Evolutionary conservation across 2,888 invertebrate genomes (phyloP).

Genomic region (Nomada flava): DNA sequence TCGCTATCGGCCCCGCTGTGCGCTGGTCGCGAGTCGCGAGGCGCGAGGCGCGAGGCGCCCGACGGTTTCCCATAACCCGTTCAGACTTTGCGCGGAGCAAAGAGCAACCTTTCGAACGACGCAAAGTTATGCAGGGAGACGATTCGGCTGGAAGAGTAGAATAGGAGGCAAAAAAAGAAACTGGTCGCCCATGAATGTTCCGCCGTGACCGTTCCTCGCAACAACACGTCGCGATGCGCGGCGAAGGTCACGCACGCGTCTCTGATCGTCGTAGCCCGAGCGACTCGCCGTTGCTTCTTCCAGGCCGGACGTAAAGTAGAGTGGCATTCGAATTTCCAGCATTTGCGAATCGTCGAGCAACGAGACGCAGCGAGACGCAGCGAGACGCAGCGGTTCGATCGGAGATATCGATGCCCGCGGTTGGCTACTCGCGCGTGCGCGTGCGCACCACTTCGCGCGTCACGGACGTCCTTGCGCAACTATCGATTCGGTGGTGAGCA

Average conservation of each 20-base stretch:
- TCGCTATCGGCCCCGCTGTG: too few relatives aligned
- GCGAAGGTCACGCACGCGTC: neutral
- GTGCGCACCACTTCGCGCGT: neutral
- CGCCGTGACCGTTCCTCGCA: neutral
- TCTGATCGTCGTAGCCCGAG: too few relatives aligned
- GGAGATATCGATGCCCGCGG: slow-evolving; percentile 4
- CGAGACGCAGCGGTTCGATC: too few relatives aligned
- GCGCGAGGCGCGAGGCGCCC: too few relatives aligned
- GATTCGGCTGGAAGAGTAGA: neutral
- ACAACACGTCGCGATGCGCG: neutral
- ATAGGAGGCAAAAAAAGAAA: slow-evolving; percentile 5
- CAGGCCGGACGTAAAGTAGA: neutral
- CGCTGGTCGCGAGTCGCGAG: too few relatives aligned
- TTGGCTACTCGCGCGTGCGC: too few relatives aligned
- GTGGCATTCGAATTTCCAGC: neutral
- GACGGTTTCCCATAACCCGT: too few relatives aligned
- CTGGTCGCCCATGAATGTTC: slow-evolving; percentile 22
- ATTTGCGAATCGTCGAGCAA: neutral
- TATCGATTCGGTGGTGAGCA: neutral
- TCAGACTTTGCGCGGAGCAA: neutral
- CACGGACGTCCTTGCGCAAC: slow-evolving; percentile 4
- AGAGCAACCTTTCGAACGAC: neutral
- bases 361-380: neutral
- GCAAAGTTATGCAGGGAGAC: neutral
- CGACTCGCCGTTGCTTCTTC: too few relatives aligned